phyloP scores from a whole-genome alignment of 2,113 vertebrate genomes.

The Thamnophis sirtalis region DNA sequence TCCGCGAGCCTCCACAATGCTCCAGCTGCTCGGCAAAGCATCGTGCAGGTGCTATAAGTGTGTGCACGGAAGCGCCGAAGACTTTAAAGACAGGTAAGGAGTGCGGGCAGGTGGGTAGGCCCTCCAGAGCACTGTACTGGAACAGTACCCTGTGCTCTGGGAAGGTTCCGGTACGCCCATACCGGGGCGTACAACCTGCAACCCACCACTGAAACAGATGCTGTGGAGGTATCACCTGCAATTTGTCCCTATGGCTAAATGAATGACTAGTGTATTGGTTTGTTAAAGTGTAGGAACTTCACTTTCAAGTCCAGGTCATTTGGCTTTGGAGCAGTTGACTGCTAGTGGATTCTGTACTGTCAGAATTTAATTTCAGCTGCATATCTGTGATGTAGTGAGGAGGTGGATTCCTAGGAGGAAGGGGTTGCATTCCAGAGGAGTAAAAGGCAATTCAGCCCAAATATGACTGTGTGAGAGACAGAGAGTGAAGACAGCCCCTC shows the following conservation, averaged over 20 bases:
- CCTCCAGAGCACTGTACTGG: too few relatives aligned
- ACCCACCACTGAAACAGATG: not conserved
- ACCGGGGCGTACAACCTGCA: too few relatives aligned
- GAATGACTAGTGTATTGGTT: not conserved
- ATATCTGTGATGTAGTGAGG: not conserved
- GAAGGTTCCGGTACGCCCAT: too few relatives aligned
- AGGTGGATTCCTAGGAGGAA: not conserved
- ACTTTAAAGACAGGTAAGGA: too few relatives aligned
- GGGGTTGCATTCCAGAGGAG: not conserved
- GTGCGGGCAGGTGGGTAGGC: too few relatives aligned
- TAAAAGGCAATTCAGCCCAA: not conserved
- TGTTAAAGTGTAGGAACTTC: not conserved
- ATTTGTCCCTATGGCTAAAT: not conserved
- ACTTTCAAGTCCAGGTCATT: not conserved
- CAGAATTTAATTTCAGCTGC: not conserved
- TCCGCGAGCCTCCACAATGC: too few relatives aligned
- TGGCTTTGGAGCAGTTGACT: not conserved
- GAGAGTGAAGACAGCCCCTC: not conserved
- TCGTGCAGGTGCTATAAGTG: too few relatives aligned
- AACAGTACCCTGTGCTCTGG: too few relatives aligned
- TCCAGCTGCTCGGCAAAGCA: too few relatives aligned
- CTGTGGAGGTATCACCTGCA: not conserved
- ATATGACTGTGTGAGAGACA: not conserved
- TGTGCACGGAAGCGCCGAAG: too few relatives aligned
- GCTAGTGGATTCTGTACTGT: not conserved